Evolutionary conservation across 2,888 invertebrate genomes (phyloP).

Genomic region (Ethmia dodecea): DNA sequence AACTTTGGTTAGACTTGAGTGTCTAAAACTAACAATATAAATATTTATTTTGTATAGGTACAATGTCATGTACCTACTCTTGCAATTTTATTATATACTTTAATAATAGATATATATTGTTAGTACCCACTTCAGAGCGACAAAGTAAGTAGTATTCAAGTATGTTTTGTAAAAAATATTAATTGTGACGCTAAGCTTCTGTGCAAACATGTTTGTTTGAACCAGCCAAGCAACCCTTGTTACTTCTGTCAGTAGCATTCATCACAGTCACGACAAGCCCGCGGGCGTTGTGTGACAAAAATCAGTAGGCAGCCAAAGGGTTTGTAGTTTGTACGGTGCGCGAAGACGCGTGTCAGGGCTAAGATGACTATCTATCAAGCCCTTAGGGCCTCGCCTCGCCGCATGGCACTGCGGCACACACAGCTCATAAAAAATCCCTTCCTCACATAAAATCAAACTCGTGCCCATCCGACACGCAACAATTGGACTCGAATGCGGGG

Average conservation of each 20-base stretch:
- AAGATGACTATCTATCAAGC: slow-evolving; percentile 31
- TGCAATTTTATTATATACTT: too few species aligned
- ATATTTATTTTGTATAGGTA: too few species aligned
- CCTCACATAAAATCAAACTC: slow-evolving; percentile 67
- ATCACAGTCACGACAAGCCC: slow-evolving; percentile 24
- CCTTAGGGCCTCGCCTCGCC: slow-evolving; percentile 19
- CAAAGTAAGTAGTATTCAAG: background rate
- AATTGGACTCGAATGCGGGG: slow-evolving; percentile 70
- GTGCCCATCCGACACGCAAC: slow-evolving; percentile 78
- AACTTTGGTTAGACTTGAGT: too few species aligned
- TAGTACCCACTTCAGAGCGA: background rate
- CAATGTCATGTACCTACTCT: too few species aligned
- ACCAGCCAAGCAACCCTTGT: slow-evolving; percentile 10
- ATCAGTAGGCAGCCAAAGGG: slow-evolving; percentile 36
- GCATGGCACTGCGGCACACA: slow-evolving; percentile 42
- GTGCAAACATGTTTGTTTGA: slow-evolving; percentile 23
- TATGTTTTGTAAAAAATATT: slow-evolving; percentile 3
- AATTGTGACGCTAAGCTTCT: slow-evolving; percentile 25
- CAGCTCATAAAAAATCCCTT: slow-evolving; percentile 71
- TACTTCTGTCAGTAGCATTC: slow-evolving; percentile 14
- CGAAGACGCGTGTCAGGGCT: slow-evolving; percentile 31
- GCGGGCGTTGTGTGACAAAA: slow-evolving; percentile 27
- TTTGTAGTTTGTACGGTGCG: slow-evolving; percentile 27
- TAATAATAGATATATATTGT: background rate
- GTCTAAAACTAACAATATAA: too few species aligned